phyloP scores from a whole-genome alignment of 2,113 vertebrate species.

The Bubo blakistoni region DNA sequence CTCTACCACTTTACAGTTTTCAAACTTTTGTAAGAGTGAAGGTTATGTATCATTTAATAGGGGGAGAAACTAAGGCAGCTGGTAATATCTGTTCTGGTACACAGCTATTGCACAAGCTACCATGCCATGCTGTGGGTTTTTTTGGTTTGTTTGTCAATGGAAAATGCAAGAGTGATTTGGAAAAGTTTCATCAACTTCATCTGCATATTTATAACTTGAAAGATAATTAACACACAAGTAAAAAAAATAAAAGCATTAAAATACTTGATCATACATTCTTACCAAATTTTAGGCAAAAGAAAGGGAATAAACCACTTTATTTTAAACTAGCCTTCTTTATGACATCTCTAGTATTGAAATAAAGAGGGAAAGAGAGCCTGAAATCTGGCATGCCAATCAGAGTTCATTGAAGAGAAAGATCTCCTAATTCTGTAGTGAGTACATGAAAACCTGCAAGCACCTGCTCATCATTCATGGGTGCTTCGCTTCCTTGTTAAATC shows the following conservation, averaged over 20 bases:
- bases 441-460: not conserved
- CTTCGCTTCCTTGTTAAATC: not conserved
- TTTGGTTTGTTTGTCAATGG: not conserved
- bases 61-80: not conserved
- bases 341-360: not conserved
- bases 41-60: not conserved
- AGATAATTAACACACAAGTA: not conserved
- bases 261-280: not conserved
- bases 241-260: not conserved
- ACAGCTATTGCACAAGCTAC: not conserved
- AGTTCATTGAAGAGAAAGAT: not conserved
- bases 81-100: not conserved
- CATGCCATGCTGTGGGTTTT: rapidly evolving
- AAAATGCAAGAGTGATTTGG: not conserved
- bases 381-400: not conserved
- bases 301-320: not conserved
- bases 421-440: not conserved
- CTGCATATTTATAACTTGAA: not conserved
- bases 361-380: not conserved
- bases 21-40: not conserved
- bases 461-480: not conserved
- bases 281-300: not conserved
- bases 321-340: not conserved
- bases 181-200: not conserved
- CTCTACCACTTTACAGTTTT: not conserved